Evolutionary conservation across 2,888 invertebrate genomes (phyloP).

Genomic region (Glaucopsyche alexis): DNA sequence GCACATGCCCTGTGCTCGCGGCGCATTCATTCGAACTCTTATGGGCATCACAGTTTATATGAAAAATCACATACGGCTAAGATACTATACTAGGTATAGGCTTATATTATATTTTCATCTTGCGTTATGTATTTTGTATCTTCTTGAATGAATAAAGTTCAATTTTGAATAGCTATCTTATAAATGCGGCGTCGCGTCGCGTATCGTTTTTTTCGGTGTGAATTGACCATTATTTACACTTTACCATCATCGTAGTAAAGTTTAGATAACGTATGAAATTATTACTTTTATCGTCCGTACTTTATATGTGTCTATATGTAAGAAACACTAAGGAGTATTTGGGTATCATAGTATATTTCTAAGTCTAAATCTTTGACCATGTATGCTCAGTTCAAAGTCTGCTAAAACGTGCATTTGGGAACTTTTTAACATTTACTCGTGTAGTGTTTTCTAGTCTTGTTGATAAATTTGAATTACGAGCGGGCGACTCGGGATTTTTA

Average conservation of each 20-base stretch:
- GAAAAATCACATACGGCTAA: too few species aligned
- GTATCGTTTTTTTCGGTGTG: too few species aligned
- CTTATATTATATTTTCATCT: too few species aligned
- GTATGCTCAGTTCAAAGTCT: slow-evolving; percentile 24
- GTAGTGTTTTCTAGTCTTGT: slow-evolving; percentile 19
- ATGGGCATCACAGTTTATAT: too few species aligned
- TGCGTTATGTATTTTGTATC: too few species aligned
- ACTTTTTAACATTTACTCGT: slow-evolving; percentile 22
- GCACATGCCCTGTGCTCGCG: too few species aligned
- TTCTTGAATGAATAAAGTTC: too few species aligned
- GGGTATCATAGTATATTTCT: neutral
- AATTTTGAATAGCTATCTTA: too few species aligned
- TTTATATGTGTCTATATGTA: neutral
- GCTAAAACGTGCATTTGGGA: neutral
- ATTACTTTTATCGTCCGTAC: neutral
- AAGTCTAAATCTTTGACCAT: slow-evolving; percentile 18
- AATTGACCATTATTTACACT: neutral
- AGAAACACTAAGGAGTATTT: slow-evolving; percentile 3
- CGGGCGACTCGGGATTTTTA: neutral
- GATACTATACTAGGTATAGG: too few species aligned
- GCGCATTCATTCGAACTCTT: too few species aligned
- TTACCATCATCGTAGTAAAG: neutral
- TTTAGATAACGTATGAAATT: neutral
- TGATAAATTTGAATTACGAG: neutral
- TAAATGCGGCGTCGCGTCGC: too few species aligned